These are phyloP conservation scores for Aeoliscus strigatus DNA, from an alignment of 2,797 vertebrate genomes.

Conservation along the genomic window DNA sequence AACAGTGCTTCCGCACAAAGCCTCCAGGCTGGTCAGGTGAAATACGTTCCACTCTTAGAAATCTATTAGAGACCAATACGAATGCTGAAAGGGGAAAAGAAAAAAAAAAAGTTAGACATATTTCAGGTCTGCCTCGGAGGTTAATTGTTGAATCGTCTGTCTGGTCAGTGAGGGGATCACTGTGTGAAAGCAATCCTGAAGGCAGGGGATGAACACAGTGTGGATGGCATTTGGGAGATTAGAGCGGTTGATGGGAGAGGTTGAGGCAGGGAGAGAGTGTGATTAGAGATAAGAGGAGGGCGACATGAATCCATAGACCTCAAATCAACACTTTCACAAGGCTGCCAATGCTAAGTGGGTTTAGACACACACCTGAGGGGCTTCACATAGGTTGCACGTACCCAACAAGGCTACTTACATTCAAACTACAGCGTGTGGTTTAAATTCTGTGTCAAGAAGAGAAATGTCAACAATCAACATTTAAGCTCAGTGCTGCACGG, in stretches of 20 bases:
- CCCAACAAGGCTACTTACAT: conserved; percentile 34
- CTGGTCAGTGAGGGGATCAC: conserved; percentile 67
- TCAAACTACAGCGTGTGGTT: conserved; percentile 32
- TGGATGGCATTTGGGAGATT: conserved; percentile 65
- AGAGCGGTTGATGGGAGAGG: conserved; percentile 58
- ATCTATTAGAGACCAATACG: conserved; percentile 68
- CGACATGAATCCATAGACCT: conserved; percentile 43
- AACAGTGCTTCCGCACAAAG: conserved; percentile 36
- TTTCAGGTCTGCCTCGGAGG: conserved; percentile 71
- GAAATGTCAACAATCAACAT: conserved; percentile 18
- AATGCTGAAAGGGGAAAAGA: conserved; percentile 48
- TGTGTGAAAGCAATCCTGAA: conserved; percentile 62
- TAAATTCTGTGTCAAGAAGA: conserved; percentile 33
- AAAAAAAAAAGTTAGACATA: conserved; percentile 68
- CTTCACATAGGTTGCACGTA: conserved; percentile 41
- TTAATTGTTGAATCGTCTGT: conserved; percentile 73
- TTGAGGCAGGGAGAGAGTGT: conserved; percentile 17
- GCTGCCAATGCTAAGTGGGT: conserved; percentile 55
- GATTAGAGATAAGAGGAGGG: conserved; percentile 2
- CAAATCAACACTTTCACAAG: conserved; percentile 52
- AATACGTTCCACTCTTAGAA: conserved; percentile 65
- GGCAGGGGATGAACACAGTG: conserved; percentile 59
- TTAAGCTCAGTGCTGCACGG: too few relatives aligned
- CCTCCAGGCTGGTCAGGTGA: conserved; percentile 28
- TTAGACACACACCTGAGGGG: conserved; percentile 43